Evolutionary conservation across 2,113 vertebrate species (phyloP).

Genomic region (Phainopepla nitens): DNA sequence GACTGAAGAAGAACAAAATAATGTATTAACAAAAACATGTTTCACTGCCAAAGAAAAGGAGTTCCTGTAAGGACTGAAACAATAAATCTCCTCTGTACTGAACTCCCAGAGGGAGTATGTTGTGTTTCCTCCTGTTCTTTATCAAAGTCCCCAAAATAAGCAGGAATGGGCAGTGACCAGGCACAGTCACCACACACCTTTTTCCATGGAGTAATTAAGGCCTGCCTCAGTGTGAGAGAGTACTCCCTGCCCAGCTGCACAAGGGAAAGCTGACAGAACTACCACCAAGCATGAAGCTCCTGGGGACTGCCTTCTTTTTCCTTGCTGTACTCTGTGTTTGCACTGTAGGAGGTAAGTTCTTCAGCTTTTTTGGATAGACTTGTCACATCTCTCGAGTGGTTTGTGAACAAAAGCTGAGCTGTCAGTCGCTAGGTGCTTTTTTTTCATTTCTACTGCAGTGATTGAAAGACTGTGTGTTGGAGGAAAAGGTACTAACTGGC

Average conservation of each 20-base stretch:
- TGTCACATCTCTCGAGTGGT: not conserved
- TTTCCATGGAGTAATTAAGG: conserved; percentile 70
- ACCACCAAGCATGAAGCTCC: conserved; percentile 58
- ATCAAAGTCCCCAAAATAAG: conserved; percentile 81
- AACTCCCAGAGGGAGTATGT: conserved; percentile 77
- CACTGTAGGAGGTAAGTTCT: conserved; percentile 55
- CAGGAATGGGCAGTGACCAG: conserved; percentile 68
- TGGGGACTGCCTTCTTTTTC: conserved; percentile 20
- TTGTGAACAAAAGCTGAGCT: not conserved
- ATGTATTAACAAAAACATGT: conserved; percentile 75
- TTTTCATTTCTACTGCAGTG: not conserved
- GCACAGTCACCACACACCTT: conserved; percentile 63
- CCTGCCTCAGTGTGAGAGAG: conserved; percentile 28
- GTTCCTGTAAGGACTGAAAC: conserved; percentile 81
- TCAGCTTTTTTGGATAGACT: not conserved
- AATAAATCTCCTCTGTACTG: conserved; percentile 79
- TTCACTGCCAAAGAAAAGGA: conserved; percentile 77
- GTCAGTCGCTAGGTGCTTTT: not conserved
- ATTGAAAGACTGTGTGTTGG: not conserved
- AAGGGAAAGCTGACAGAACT: not conserved
- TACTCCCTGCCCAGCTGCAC: conserved; percentile 32
- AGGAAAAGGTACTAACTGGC: not conserved
- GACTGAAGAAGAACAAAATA: conserved; percentile 77
- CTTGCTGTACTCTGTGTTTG: conserved; percentile 29
- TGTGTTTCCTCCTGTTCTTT: conserved; percentile 81